These are phyloP conservation scores for Carettochelys insculpta DNA, from an alignment of 2,113 vertebrate genomes.

Conservation along the genomic window DNA sequence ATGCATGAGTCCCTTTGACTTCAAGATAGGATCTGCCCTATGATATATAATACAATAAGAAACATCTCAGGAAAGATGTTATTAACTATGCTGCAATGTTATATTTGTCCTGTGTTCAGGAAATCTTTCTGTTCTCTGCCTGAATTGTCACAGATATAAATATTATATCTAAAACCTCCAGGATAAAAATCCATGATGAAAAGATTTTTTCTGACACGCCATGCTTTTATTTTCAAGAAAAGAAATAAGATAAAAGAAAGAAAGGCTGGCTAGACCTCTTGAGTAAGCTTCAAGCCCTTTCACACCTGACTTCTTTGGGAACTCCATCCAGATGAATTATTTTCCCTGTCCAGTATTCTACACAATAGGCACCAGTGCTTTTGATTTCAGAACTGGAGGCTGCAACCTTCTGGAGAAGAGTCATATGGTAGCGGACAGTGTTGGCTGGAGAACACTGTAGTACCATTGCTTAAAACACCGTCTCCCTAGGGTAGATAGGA, in stretches of 20 bases:
- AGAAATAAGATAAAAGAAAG: not conserved
- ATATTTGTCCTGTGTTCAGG: not conserved
- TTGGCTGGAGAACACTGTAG: not conserved
- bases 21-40: not conserved
- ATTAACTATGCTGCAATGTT: not conserved
- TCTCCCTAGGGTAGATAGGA: not conserved
- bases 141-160: slow-evolving; percentile 25
- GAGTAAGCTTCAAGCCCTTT: not conserved
- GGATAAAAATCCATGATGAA: not conserved
- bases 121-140: slow-evolving; percentile 28
- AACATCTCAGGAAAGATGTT: slow-evolving; percentile 3
- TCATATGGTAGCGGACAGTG: not conserved
- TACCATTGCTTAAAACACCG: not conserved
- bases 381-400: too few species aligned
- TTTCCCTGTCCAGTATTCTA: not conserved
- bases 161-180: slow-evolving; percentile 15
- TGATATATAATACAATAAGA: slow-evolving; percentile 8
- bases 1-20: not conserved
- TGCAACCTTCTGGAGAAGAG: not conserved
- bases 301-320: not conserved
- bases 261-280: not conserved
- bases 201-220: not conserved
- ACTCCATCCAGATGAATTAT: not conserved
- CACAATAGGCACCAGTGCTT: not conserved
- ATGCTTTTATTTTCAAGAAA: not conserved